These are phyloP conservation scores for Poeciliopsis occidentalis DNA, from an alignment of 2,113 vertebrate genomes.

Conservation along the genomic window DNA sequence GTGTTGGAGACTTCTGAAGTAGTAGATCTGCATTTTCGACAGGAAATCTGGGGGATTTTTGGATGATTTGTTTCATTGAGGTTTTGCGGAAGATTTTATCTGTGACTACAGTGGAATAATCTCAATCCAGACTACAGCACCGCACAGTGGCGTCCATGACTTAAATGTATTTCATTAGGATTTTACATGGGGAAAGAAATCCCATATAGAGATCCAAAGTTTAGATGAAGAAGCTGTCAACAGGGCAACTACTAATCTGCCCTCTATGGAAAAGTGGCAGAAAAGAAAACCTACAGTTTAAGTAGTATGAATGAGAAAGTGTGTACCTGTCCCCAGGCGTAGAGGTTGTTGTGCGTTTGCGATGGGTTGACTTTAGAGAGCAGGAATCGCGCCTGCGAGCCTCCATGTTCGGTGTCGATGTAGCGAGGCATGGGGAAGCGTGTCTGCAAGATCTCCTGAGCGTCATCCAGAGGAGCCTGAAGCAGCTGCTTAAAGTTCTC, in stretches of 20 bases:
- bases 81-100: neutral
- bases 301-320: constrained; percentile 21
- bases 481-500: constrained; percentile 98
- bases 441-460: constrained; percentile 93
- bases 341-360: constrained; percentile 98
- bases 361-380: constrained; percentile 98
- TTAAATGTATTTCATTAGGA: no score
- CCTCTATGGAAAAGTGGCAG: neutral
- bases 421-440: constrained; percentile 98
- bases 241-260: no score
- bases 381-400: constrained; percentile 92
- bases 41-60: constrained; percentile 1
- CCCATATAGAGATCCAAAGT: no score
- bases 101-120: neutral
- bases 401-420: constrained; percentile 92
- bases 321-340: constrained; percentile 93
- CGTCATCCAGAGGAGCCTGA: constrained; percentile 93
- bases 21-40: constrained; percentile 2
- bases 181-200: no score
- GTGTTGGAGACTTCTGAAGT: neutral
- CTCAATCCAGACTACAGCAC: no score
- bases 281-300: neutral
- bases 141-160: no score
- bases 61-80: neutral
- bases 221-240: no score